Base-by-base conservation (phyloP, 2,113 vertebrate species). In the Gambusia holbrooki region DNA sequence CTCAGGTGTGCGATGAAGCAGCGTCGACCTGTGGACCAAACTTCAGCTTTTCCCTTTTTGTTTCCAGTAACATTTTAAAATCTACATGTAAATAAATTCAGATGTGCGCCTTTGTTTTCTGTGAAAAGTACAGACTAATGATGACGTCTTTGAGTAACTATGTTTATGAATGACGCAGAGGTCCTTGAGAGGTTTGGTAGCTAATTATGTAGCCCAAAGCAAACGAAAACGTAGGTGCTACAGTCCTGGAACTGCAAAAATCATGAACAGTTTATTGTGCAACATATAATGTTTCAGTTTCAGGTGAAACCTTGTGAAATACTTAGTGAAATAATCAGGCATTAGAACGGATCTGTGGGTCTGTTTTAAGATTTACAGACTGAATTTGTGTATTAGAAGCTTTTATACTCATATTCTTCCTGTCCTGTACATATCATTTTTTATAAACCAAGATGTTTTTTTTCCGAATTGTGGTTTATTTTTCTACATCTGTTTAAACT, bases 191-290 rank as follows among this genome's bases (percentile, higher is more conserved):
- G 82, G 9, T 74, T 65, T 28, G 48, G 84, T 89, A 88, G 83
- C 87, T 85, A 85, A 80, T 77, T 69, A 69, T 84, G 81, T 88
- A 88, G 86, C 83, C 61, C 69, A 71, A 84, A 65, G 51, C 37
- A 40, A 28, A 63, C 66, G 33, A 77, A 77, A 48, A 29, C 80
- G 63, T n/a, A 29, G 74, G 69, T 89, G 78, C 77, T 89, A 77
- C 73, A 82, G 69, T 90, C 74, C 75, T 89, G 80, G 72, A 81
- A 78, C 86, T 84, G 87, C 81, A 79, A 81, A 73, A 51, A 54
- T 58, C n/a, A 29, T 69, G 63, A 74, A 81, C 69, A 79, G 75
- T 80, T 35, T 27, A 76, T 71, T 71, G 15, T 58, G 66, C 82
- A 25, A 42, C 12, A 15, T 81, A n/a, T 82, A 15, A 80, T 63